phyloP scores from a whole-genome alignment of 2,888 invertebrate genomes.

The Hemicrepidius hirtus region DNA sequence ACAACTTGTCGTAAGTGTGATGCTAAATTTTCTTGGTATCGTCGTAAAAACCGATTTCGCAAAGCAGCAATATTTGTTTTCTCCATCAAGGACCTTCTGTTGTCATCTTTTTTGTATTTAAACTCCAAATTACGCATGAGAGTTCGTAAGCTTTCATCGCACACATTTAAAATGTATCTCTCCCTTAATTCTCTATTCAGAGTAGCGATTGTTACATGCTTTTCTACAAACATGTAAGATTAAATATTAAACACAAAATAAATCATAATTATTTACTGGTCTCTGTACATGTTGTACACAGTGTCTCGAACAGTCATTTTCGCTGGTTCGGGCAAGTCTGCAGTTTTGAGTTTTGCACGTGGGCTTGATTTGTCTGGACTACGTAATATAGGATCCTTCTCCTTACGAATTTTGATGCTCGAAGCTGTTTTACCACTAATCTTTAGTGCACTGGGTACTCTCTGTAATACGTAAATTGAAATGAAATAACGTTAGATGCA shows the following conservation, averaged over 20 bases:
- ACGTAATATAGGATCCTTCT: constrained; percentile 2
- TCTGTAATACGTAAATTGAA: not conserved
- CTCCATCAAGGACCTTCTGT: constrained; percentile 15
- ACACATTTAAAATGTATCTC: not conserved
- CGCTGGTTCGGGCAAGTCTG: constrained; percentile 7
- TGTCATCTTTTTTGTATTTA: constrained; percentile 27
- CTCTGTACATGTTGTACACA: constrained; percentile 27
- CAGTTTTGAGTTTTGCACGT: constrained; percentile 13
- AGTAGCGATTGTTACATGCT: constrained; percentile 4
- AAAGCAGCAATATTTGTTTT: constrained; percentile 4
- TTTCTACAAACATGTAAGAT: constrained; percentile 4
- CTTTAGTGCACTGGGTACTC: not conserved
- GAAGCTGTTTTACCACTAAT: constrained; percentile 2
- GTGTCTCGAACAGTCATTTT: constrained; percentile 23
- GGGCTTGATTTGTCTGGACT: constrained; percentile 23
- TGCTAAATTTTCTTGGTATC: constrained; percentile 9
- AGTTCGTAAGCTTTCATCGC: not conserved
- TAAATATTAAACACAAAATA: not conserved
- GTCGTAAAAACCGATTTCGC: constrained; percentile 2
- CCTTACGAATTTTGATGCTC: constrained; percentile 1
- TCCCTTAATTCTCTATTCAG: constrained; percentile 17
- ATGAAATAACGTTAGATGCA: no score
- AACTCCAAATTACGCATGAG: constrained; percentile 10
- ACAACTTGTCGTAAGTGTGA: constrained; percentile 8
- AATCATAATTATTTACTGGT: constrained; percentile 17